Conservation (phyloP, 2,888 invertebrate genomes). For the Trisateles emortualis region DNA sequence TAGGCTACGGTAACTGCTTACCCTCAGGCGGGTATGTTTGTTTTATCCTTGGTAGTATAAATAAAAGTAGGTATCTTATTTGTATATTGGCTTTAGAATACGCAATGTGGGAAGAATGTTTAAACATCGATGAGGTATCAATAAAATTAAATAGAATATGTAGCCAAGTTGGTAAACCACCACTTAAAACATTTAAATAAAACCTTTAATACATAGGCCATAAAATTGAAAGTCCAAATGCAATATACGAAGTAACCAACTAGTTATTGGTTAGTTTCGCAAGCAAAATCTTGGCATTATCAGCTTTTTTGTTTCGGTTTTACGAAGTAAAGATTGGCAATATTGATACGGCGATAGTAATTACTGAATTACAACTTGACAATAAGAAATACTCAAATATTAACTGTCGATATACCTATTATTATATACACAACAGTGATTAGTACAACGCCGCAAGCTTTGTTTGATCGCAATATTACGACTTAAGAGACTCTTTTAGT, state of each 20-base stretch:
- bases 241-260: conserved; percentile 12
- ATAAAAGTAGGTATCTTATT: too few species aligned
- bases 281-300: conserved; percentile 46
- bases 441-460: too few species aligned
- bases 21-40: too few species aligned
- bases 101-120: conserved; percentile 13
- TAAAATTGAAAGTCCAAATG: conserved; percentile 17
- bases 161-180: conserved; percentile 15
- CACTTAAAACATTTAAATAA: conserved; percentile 3
- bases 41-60: too few species aligned
- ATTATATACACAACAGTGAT: too few species aligned
- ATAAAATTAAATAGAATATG: conserved; percentile 18
- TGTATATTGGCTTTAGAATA: too few species aligned
- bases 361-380: conserved; percentile 31
- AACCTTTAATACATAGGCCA: not conserved
- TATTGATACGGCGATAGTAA: conserved; percentile 42
- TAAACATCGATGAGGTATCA: conserved; percentile 13
- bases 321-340: conserved; percentile 48
- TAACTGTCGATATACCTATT: too few species aligned
- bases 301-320: conserved; percentile 43
- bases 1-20: too few species aligned
- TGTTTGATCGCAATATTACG: too few species aligned
- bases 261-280: conserved; percentile 42
- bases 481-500: too few species aligned
- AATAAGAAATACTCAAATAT: conserved; percentile 18